Percentiles rank a stretch among this genome's conserved stretches.
Conservation (phyloP, 1,140 invertebrate species). For the Lepidurus couesii region DNA sequence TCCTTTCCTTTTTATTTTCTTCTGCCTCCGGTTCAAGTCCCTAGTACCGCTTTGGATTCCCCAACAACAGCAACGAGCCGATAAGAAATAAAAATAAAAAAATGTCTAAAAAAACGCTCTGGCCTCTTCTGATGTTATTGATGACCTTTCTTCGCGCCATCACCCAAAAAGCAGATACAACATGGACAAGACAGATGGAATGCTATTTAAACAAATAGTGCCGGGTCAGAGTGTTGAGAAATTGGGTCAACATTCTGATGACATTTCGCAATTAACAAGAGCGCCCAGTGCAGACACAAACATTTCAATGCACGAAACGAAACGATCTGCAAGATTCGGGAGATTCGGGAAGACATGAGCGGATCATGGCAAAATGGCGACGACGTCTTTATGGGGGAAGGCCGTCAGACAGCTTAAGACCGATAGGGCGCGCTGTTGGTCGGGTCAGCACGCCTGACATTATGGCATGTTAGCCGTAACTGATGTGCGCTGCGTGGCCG, state of each 20-base stretch:
- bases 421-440: neutral
- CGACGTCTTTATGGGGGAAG: neutral
- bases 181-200: neutral
- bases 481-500: slow-evolving; percentile 20
- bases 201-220: neutral
- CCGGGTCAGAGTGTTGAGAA: slow-evolving; percentile 8
- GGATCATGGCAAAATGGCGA: neutral
- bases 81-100: neutral
- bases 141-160: slow-evolving; percentile 21
- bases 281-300: neutral
- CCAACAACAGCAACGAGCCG: neutral
- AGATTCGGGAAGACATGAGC: neutral
- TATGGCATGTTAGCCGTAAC: slow-evolving; percentile 4
- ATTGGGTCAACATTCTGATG: slow-evolving; percentile 18
- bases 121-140: slow-evolving; percentile 10
- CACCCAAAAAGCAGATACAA: neutral
- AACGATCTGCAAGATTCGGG: neutral
- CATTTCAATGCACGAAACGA: slow-evolving; percentile 8
- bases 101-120: neutral
- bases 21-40: neutral
- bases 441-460: slow-evolving; percentile 5
- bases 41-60: neutral
- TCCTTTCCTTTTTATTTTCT: neutral
- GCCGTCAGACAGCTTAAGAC: slow-evolving; percentile 15
- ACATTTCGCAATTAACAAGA: neutral